A percentile compares a stretch with the other conserved stretches of the same genome.
Evolutionary conservation across 1,140 invertebrate species (phyloP).

Genomic region (Schlechtendalia chinensis): DNA sequence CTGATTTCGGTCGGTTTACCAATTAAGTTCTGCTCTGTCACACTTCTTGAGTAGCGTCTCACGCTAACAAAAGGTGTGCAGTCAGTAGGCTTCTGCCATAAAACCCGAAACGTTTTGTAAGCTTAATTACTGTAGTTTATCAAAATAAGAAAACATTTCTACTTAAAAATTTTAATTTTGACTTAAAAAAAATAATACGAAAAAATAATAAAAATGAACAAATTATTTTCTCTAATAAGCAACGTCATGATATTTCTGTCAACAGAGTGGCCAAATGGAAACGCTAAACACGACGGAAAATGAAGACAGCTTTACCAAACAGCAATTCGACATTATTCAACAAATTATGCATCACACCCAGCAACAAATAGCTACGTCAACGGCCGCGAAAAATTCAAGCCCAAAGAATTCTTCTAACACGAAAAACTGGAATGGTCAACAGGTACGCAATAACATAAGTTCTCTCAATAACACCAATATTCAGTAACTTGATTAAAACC

Average conservation of each 20-base stretch:
- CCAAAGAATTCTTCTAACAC: constrained; percentile 47
- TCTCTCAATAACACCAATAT: too few relatives aligned
- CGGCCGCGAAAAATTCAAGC: constrained; percentile 51
- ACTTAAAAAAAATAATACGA: not conserved
- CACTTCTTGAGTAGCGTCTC: too few relatives aligned
- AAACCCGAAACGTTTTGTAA: too few relatives aligned
- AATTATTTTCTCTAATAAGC: too few relatives aligned
- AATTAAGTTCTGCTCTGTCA: too few relatives aligned
- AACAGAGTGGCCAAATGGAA: constrained; percentile 1
- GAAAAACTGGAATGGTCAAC: constrained; percentile 54
- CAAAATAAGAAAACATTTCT: constrained; percentile 7
- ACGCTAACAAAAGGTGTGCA: too few relatives aligned
- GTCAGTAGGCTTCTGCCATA: too few relatives aligned
- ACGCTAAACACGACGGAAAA: constrained; percentile 52
- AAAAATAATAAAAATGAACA: not conserved
- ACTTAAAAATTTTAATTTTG: too few relatives aligned
- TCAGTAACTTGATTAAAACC: not conserved
- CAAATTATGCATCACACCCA: constrained; percentile 73
- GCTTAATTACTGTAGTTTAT: constrained; percentile 11
- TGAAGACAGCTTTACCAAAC: constrained; percentile 69
- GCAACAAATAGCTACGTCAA: constrained; percentile 56
- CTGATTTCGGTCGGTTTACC: too few relatives aligned
- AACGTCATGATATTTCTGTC: not conserved
- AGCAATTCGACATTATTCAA: constrained; percentile 73
- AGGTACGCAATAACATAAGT: not conserved